Evolutionary conservation across 92 coral and sea anemone species (phyloP), one percentile per base, ranked within the genome.

Genomic region (Actinernus sp.): DNA sequence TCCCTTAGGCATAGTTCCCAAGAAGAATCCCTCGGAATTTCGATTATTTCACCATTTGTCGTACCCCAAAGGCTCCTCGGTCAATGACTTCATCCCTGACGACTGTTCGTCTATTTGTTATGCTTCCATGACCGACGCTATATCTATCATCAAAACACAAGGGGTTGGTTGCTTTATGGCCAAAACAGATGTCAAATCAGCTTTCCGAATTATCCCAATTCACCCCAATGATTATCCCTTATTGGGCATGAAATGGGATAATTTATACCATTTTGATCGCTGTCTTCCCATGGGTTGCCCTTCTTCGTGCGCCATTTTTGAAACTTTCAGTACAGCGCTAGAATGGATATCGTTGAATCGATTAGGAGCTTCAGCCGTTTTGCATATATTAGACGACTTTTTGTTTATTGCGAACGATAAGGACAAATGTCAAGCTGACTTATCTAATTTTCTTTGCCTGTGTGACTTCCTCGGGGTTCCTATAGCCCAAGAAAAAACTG

Each of bases 311-410:
- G 68, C 68, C 52, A 61, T 61, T 41, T 61, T 61, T 61, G 52
- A 61, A 43, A 19, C 28, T 26, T 63, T 58, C 23, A 79, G 79
- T 63, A 58, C 73, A 12, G 39, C 65, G 0, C 71, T 69, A 10
- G 71, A 79, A 37, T 81, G 81, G 87, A 10, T 72, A 5, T 45
- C 80, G 0, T 24, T 20, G 2, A 31, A 23, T 1, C 65, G 24
- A 10, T 64, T 71, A 3, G 13, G 39, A 3, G 73, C 50, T n/a
- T 16, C 37, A 12, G 80, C 36, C 20, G 60, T 72, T 0, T 0
- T 72, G 11, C 87, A 81, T 54, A 58, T 63, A 16, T 38, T 71
- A 12, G 87, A 63, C 49, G 74, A 81, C 24, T 81, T 61, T 32
- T 31, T 81, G 3, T 61, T 63, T 26, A 65, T 59, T 8, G 75